Conservation (phyloP, 1,140 invertebrate species). For the Drosophila ohnishii region DNA sequence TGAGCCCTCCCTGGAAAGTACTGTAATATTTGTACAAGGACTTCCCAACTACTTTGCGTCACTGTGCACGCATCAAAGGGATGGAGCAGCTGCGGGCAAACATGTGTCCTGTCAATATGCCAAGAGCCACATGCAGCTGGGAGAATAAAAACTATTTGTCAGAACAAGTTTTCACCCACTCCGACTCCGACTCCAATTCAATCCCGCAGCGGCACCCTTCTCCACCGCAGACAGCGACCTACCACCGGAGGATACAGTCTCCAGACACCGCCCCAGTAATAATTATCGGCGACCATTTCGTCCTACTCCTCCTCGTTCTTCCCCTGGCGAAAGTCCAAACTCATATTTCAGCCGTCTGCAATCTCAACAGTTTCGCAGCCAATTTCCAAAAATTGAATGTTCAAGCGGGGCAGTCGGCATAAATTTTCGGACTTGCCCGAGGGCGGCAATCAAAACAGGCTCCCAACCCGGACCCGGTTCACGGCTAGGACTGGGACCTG, state of each 20-base stretch:
- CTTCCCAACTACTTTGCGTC: neutral
- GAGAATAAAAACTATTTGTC: conserved; percentile 22
- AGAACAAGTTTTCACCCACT: neutral
- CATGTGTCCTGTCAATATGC: conserved; percentile 39
- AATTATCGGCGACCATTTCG: conserved; percentile 27
- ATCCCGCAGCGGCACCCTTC: neutral
- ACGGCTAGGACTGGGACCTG: conserved; percentile 3
- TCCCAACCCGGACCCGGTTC: conserved; percentile 9
- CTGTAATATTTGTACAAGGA: too few relatives aligned
- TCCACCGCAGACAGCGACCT: neutral
- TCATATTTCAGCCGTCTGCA: conserved; percentile 46
- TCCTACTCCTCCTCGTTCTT: neutral
- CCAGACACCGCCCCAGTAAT: conserved; percentile 4
- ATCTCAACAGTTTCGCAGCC: conserved; percentile 49
- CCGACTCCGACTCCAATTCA: neutral
- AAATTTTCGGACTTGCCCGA: conserved; percentile 23
- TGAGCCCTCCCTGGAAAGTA: neutral
- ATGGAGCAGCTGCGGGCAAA: conserved; percentile 5
- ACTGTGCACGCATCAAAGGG: conserved; percentile 1
- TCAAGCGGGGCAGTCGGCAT: conserved; percentile 30
- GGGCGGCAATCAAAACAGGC: conserved; percentile 32
- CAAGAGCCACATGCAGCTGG: conserved; percentile 29
- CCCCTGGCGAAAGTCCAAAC: conserved; percentile 4
- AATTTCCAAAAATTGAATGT: conserved; percentile 52
- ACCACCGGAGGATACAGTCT: neutral